Percentiles rank a stretch among this genome's conserved stretches.
Conservation (phyloP, 2,888 invertebrate species). For the Quadroppia sp. region DNA sequence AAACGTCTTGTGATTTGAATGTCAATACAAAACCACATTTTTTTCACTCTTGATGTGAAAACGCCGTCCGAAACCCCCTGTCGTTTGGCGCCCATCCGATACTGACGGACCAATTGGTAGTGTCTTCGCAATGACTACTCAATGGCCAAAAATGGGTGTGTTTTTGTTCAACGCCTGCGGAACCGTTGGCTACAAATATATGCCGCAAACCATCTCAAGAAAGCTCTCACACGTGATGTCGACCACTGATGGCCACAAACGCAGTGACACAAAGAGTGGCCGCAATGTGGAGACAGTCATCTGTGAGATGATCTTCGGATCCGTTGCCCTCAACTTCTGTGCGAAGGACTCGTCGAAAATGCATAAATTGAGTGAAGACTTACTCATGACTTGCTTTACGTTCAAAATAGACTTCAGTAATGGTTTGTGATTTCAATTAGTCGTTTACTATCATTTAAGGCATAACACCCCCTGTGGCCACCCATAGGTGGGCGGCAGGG, state of each 20-base stretch:
- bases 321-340: conserved; percentile 18
- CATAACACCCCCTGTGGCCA: no score
- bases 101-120: no score
- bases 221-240: background rate
- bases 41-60: no score
- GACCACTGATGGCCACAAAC: background rate
- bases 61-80: no score
- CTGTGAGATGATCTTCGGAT: conserved; percentile 32
- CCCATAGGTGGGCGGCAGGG: no score
- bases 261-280: background rate
- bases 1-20: no score
- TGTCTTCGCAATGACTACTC: background rate
- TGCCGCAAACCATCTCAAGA: background rate
- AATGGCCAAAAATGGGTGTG: conserved; percentile 16
- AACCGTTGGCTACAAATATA: conserved; percentile 12
- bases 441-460: no score
- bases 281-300: background rate
- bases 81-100: no score
- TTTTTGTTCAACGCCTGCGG: conserved; percentile 5
- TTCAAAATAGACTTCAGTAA: conserved; percentile 13
- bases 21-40: no score
- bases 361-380: background rate
- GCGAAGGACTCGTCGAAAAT: conserved; percentile 20
- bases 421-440: conserved; percentile 5
- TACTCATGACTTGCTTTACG: conserved; percentile 1